Evolutionary conservation across 2,888 invertebrate genomes (phyloP).

Genomic region (Linnaemya tessellans): DNA sequence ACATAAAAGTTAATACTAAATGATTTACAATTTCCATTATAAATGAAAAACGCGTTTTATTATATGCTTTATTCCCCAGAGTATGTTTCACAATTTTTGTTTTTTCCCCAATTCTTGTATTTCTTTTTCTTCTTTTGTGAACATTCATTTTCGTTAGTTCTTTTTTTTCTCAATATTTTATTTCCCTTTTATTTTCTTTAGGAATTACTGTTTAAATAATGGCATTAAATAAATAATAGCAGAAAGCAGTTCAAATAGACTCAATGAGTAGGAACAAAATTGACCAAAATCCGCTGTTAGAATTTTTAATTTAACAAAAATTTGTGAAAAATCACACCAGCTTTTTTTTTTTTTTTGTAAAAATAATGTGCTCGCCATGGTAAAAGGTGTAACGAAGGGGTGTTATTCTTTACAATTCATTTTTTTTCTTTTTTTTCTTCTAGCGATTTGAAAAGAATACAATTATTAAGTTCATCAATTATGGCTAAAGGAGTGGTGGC

Average conservation of each 20-base stretch:
- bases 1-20: conserved; percentile 67
- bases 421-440: no score
- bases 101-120: not conserved
- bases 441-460: not conserved
- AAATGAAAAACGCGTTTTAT: conserved; percentile 69
- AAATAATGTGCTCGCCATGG: conserved; percentile 1
- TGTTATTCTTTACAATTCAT: not conserved
- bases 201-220: conserved; percentile 46
- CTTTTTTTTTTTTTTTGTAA: not conserved
- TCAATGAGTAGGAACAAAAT: conserved; percentile 19
- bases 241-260: conserved; percentile 17
- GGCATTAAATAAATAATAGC: conserved; percentile 30
- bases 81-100: conserved; percentile 16
- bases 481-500: conserved; percentile 37
- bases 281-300: not conserved
- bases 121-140: not conserved
- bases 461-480: conserved; percentile 60
- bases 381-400: not conserved
- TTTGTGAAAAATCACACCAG: not conserved
- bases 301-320: conserved; percentile 41
- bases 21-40: conserved; percentile 72
- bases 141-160: conserved; percentile 56
- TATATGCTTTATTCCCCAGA: conserved; percentile 36
- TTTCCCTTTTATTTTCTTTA: not conserved
- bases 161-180: not conserved